Base-by-base conservation (phyloP, 2,797 vertebrate species). In the Loris lydekkerianus region DNA sequence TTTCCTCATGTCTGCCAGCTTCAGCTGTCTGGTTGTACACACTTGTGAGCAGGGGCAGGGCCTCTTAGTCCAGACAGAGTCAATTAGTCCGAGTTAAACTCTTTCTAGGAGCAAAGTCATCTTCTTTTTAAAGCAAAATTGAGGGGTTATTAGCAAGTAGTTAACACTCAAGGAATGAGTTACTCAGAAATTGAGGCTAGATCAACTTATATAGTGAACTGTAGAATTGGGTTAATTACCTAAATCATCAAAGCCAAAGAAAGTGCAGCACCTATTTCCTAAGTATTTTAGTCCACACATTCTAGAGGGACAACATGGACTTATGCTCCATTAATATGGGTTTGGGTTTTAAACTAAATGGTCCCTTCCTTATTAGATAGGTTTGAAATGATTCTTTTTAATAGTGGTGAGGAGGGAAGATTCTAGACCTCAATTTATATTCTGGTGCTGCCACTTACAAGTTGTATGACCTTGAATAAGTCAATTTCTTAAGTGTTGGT, bases 91-190 rank as follows among this genome's bases (percentile, higher is more conserved):
- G 21, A 92, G 40, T 72, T 73, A 94, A 80, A 61, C 14, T 83
- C 29, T 85, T 31, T 29, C 60, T 82, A 83, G 14, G 77, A 92
- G 61, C 60, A 70, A 91, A 87, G 18, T 4, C n/a, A 43, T 53
- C 75, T 76, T 95, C 46, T 95, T 96, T 75, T 83, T 58, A 83
- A 90, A 34, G 69, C 40, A 94, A 96, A 94, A 84, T 87, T 72
- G 81, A 86, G 11, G 40, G 4, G 7, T 94, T 8, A 61, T 84
- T 78, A 90, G 67, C 85, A 75, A 86, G 15, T 89, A 92, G 40
- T 53, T 94, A 91, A 86, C 7, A 69, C 49, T 3, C 15, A 92
- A 72, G 27, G 27, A 70, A 7, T 67, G 10, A 84, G 21, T 78
- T 84, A 85, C 56, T 90, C 46, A 83, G 70, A 84, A 91, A 73